These are phyloP conservation scores for Aromia moschata DNA, from an alignment of 2,888 invertebrate genomes.

Conservation along the genomic window DNA sequence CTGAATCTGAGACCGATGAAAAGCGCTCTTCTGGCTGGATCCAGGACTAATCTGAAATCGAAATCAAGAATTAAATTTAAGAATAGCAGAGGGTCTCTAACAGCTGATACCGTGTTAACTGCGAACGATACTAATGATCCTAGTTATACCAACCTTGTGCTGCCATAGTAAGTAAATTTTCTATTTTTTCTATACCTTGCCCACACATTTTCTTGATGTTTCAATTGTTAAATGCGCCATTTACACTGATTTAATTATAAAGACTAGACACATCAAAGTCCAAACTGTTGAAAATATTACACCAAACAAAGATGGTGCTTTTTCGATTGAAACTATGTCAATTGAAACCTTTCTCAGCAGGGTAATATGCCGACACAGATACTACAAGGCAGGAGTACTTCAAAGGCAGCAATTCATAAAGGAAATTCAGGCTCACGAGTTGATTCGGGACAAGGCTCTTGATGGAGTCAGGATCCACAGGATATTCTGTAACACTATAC, in stretches of 20 bases:
- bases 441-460: conserved; percentile 70
- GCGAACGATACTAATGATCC: conserved; percentile 61
- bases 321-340: too few relatives aligned
- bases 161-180: conserved; percentile 70
- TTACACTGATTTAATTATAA: too few relatives aligned
- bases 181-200: background rate
- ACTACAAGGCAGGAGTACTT: conserved; percentile 65
- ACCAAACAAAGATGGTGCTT: too few relatives aligned
- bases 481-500: conserved; percentile 70
- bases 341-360: too few relatives aligned
- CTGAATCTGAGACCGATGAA: too few relatives aligned
- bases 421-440: conserved; percentile 71
- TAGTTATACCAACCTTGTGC: conserved; percentile 67
- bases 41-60: background rate
- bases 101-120: conserved; percentile 8
- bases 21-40: background rate
- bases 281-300: too few relatives aligned
- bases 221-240: too few relatives aligned
- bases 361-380: conserved; percentile 72
- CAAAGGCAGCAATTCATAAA: conserved; percentile 70
- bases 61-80: background rate
- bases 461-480: conserved; percentile 73
- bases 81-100: background rate
- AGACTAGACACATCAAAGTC: too few relatives aligned
- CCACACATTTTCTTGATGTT: too few relatives aligned